phyloP scores from a whole-genome alignment of 2,113 vertebrate genomes.

The Malurus elegans region DNA sequence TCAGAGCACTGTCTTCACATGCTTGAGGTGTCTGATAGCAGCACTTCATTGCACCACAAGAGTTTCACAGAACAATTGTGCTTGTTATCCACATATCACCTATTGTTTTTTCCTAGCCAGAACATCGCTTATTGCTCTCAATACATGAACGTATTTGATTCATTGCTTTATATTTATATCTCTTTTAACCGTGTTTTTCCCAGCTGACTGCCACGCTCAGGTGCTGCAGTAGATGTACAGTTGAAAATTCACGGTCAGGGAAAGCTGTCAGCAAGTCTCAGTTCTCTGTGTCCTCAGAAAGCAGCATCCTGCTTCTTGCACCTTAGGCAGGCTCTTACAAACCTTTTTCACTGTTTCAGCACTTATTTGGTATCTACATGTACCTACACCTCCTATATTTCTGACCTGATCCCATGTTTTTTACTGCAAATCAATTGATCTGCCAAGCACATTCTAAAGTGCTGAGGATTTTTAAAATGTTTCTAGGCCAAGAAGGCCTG shows the following conservation, averaged over 20 bases:
- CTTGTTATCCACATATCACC: not conserved
- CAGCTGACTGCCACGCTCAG: not conserved
- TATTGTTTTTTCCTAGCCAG: not conserved
- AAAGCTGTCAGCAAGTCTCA: not conserved
- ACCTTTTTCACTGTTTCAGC: not conserved
- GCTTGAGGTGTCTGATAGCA: rapidly evolving
- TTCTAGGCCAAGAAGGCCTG: not conserved
- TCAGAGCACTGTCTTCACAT: not conserved
- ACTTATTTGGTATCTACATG: not conserved
- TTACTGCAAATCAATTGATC: not conserved
- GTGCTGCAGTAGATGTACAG: not conserved
- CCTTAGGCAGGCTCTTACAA: not conserved
- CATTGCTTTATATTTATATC: not conserved
- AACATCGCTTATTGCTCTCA: not conserved
- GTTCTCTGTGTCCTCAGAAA: not conserved
- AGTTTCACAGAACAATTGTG: not conserved
- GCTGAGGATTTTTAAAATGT: not conserved
- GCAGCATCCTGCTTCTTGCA: not conserved
- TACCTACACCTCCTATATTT: not conserved
- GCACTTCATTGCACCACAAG: not conserved
- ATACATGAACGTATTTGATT: not conserved
- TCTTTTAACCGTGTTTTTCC: not conserved
- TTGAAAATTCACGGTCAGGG: not conserved
- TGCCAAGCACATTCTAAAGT: not conserved
- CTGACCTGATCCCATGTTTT: not conserved